Conservation (phyloP, 2,113 vertebrate genomes). For the Microcebus griseorufus region DNA sequence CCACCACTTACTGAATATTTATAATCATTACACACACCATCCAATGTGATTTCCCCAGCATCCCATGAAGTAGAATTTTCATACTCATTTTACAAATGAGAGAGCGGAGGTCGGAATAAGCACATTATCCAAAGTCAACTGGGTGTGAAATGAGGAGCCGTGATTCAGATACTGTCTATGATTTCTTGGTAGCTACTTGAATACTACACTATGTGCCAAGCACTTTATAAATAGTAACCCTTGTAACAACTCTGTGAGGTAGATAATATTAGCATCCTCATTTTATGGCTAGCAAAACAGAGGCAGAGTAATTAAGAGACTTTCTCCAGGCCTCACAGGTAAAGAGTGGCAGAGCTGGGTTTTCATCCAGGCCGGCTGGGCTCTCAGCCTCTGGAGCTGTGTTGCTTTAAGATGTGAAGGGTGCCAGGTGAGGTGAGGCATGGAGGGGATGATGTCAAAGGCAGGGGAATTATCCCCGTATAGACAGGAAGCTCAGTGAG, state of each 20-base stretch:
- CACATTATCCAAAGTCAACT: background rate
- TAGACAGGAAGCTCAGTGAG: background rate
- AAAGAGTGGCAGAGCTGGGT: background rate
- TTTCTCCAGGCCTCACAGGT: background rate
- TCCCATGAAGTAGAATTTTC: background rate
- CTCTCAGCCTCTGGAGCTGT: background rate
- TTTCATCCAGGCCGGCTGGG: background rate
- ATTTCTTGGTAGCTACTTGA: background rate
- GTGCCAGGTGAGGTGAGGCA: background rate
- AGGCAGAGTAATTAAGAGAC: background rate
- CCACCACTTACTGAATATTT: background rate
- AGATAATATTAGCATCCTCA: background rate
- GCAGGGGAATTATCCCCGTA: background rate
- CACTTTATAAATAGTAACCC: background rate
- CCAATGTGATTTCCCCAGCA: background rate
- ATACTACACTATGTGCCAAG: background rate
- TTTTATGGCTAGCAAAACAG: background rate
- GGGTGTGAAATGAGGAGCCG: background rate
- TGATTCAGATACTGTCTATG: background rate
- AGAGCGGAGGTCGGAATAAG: background rate
- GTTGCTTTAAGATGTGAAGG: background rate
- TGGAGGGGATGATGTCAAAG: background rate
- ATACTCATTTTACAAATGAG: constrained; percentile 23
- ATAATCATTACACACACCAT: background rate
- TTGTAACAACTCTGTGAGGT: background rate